A percentile compares a stretch with the other conserved stretches of the same genome.
Evolutionary conservation across 2,888 invertebrate species (phyloP).

Genomic region (Caenorhabditis sp.): DNA sequence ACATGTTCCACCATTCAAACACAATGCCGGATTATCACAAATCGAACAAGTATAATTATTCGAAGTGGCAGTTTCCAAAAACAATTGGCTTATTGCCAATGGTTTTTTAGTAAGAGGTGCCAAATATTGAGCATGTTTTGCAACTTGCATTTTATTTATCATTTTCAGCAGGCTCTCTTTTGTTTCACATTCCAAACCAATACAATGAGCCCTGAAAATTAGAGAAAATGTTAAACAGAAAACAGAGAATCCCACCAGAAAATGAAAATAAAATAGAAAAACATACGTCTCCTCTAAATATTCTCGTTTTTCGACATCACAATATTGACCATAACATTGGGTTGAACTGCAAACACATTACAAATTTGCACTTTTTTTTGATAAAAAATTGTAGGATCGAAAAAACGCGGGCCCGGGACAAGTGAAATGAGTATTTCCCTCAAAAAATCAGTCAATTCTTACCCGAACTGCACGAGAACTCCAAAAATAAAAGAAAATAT

Average conservation of each 20-base stretch:
- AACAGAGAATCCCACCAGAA: not conserved
- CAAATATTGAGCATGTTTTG: constrained; percentile 29
- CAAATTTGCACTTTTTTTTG: not conserved
- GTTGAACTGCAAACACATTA: not conserved
- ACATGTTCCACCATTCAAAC: constrained; percentile 52
- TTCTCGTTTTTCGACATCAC: constrained; percentile 9
- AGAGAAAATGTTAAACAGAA: not conserved
- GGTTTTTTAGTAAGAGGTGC: constrained; percentile 19
- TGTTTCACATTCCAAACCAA: constrained; percentile 33
- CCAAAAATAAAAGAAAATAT: too few species aligned
- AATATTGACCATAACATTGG: constrained; percentile 31
- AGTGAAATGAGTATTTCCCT: too few species aligned
- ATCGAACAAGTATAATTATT: constrained; percentile 32
- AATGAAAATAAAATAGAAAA: not conserved
- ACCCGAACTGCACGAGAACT: too few species aligned
- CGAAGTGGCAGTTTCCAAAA: not conserved
- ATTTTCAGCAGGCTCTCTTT: constrained; percentile 34
- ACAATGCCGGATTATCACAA: constrained; percentile 43
- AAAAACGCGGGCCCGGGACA: too few species aligned
- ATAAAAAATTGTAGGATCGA: too few species aligned
- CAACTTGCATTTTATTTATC: constrained; percentile 34
- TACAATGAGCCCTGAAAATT: constrained; percentile 23
- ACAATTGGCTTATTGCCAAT: not conserved
- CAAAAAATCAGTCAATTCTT: too few species aligned
- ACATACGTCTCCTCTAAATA: constrained; percentile 37